Evolutionary conservation across 2,888 invertebrate species (phyloP).

Genomic region (Cantharis rufa): DNA sequence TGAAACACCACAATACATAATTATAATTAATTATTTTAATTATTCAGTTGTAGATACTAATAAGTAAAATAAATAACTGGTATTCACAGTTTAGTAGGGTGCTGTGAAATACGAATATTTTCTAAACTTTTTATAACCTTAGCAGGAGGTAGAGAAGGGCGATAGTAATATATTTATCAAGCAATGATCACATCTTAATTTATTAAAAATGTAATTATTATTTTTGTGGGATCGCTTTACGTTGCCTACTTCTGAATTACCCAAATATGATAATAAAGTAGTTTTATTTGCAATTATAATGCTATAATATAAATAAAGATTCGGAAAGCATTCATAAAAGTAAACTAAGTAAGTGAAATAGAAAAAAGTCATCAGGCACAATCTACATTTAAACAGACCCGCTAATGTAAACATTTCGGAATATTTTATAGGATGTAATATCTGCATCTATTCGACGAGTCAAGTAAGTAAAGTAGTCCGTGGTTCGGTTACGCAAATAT

Average conservation of each 20-base stretch:
- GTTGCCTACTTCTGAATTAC: neutral
- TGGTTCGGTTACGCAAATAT: conserved; percentile 45
- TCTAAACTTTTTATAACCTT: conserved; percentile 37
- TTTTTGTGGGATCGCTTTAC: neutral
- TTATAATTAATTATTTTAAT: too few species aligned
- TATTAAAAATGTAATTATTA: neutral
- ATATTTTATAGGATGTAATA: conserved; percentile 54
- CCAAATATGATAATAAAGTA: neutral
- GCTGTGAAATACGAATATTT: conserved; percentile 41
- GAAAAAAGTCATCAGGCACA: conserved; percentile 53
- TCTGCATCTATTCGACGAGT: conserved; percentile 38
- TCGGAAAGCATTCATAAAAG: conserved; percentile 41
- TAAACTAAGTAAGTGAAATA: conserved; percentile 45
- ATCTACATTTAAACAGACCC: conserved; percentile 54
- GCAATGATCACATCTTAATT: neutral
- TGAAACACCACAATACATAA: too few species aligned
- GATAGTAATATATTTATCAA: neutral
- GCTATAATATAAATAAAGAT: neutral
- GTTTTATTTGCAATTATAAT: neutral
- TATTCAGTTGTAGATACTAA: too few species aligned
- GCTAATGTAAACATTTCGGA: conserved; percentile 56
- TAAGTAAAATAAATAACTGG: neutral
- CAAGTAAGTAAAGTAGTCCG: conserved; percentile 34
- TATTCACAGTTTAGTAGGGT: conserved; percentile 38
- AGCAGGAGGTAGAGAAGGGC: conserved; percentile 25